A percentile compares a stretch with the other conserved stretches of the same genome.
These are phyloP conservation scores for Brachymystax lenok DNA, from an alignment of 2,797 vertebrate species.

Conservation along the genomic window DNA sequence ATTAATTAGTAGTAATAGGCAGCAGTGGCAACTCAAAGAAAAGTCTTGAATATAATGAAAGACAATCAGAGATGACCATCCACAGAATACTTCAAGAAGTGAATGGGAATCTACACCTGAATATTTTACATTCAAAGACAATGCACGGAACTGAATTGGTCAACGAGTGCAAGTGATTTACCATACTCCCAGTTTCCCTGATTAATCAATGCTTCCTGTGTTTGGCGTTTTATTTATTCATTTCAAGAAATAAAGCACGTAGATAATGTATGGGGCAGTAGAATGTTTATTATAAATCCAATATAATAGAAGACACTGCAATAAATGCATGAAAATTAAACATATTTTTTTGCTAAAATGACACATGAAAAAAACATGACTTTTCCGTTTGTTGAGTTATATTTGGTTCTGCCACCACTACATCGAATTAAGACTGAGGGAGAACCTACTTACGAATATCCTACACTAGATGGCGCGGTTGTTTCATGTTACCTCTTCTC, in stretches of 20 bases:
- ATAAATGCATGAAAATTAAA: too few species aligned
- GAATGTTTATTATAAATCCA: not conserved
- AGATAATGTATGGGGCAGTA: not conserved
- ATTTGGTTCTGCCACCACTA: not conserved
- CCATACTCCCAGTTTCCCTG: not conserved
- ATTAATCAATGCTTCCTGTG: not conserved
- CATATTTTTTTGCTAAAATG: too few species aligned
- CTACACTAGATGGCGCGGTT: conserved; percentile 24
- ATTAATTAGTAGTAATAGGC: too few species aligned
- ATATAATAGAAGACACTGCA: too few species aligned
- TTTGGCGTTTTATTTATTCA: not conserved
- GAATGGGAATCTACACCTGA: not conserved
- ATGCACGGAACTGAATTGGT: not conserved
- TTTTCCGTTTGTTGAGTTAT: not conserved
- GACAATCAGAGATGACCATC: not conserved
- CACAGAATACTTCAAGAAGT: not conserved
- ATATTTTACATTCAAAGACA: not conserved
- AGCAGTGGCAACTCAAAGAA: too few species aligned
- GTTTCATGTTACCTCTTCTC: not conserved
- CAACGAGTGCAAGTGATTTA: not conserved
- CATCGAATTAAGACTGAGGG: not conserved
- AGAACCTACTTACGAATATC: not conserved
- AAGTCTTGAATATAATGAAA: not conserved
- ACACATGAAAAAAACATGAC: too few species aligned
- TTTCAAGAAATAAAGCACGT: not conserved